A percentile compares a stretch with the other conserved stretches of the same genome.
These are phyloP conservation scores for Vanessa atalanta DNA, from an alignment of 1,140 invertebrate genomes.

Conservation along the genomic window DNA sequence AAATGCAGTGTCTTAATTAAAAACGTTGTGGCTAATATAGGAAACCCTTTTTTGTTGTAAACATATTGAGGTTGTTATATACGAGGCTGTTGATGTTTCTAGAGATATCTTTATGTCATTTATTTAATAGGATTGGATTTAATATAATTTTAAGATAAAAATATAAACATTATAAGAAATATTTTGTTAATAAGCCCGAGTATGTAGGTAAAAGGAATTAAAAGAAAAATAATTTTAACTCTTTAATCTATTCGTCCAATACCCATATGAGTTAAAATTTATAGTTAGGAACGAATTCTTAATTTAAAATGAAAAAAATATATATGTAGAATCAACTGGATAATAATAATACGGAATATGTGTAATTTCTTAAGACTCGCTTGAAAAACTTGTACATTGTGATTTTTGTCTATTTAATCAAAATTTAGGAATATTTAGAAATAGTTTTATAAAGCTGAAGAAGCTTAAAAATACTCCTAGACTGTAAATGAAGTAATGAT, in stretches of 20 bases:
- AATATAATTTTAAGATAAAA: conserved; percentile 5
- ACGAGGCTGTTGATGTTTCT: conserved; percentile 67
- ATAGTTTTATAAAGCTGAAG: conserved; percentile 14
- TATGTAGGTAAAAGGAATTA: background rate
- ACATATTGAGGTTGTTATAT: conserved; percentile 68
- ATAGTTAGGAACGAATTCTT: conserved; percentile 3
- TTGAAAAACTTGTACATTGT: conserved; percentile 8
- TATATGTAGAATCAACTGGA: background rate
- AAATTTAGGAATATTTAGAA: conserved; percentile 12
- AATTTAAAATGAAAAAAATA: background rate
- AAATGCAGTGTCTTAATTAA: conserved; percentile 70
- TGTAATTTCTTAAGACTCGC: conserved; percentile 14
- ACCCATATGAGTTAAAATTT: background rate
- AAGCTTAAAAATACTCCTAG: conserved; percentile 28
- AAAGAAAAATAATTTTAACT: background rate
- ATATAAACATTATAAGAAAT: background rate
- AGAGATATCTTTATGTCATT: conserved; percentile 21
- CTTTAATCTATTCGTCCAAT: background rate
- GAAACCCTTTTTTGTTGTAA: conserved; percentile 55
- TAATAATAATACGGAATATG: background rate
- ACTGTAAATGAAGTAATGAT: conserved; percentile 11
- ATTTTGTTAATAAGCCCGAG: background rate
- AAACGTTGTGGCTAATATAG: conserved; percentile 68
- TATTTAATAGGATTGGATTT: conserved; percentile 12
- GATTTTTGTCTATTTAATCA: conserved; percentile 6